Evolutionary conservation across 2,888 invertebrate species (phyloP).

Genomic region (Piscicola geometra): DNA sequence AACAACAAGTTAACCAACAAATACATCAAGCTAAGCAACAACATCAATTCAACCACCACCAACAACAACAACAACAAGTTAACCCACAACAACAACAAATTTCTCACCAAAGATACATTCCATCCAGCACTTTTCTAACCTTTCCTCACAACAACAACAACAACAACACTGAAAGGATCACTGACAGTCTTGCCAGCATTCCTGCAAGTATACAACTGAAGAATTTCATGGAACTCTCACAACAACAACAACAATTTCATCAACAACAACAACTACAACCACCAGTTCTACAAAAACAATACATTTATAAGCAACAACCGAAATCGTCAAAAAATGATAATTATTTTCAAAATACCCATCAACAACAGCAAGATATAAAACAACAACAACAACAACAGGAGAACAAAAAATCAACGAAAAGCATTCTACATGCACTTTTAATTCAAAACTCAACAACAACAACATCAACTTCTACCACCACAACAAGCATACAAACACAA

Average conservation of each 20-base stretch:
- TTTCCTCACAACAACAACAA: not conserved
- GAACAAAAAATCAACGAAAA: no score
- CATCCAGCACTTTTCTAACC: not conserved
- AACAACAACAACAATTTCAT: not conserved
- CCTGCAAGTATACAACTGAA: constrained; percentile 5
- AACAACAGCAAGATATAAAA: no score
- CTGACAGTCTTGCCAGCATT: not conserved
- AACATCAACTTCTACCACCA: no score
- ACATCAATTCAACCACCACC: not conserved
- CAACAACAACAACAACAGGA: no score
- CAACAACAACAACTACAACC: not conserved
- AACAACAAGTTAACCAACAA: constrained; percentile 4
- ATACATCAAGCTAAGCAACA: not conserved
- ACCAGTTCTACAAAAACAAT: not conserved
- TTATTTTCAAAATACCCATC: no score
- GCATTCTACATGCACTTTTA: no score
- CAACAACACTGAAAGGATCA: not conserved
- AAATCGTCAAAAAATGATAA: not conserved
- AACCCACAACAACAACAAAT: not conserved
- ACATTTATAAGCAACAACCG: not conserved
- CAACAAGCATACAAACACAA: not conserved
- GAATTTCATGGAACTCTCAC: constrained; percentile 1
- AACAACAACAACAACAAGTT: not conserved
- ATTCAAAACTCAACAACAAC: no score
- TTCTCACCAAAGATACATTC: not conserved